Conservation (phyloP, 2,888 invertebrate genomes). For the Calephelis perditalis region DNA sequence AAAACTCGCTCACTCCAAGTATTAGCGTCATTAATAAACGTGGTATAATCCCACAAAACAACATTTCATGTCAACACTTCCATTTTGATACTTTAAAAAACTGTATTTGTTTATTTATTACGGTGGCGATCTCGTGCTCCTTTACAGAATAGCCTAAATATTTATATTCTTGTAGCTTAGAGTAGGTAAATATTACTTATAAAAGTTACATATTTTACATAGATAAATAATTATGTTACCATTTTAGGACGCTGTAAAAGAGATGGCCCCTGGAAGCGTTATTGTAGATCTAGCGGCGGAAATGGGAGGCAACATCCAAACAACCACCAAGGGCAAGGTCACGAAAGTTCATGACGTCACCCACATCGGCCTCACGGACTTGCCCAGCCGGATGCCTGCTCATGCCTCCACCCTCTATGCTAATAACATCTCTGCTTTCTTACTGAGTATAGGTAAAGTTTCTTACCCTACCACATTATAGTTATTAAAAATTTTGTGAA, state of each 20-base stretch:
- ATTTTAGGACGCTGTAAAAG: slow-evolving; percentile 83
- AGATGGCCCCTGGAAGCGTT: slow-evolving; percentile 93
- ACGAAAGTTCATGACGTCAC: slow-evolving; percentile 87
- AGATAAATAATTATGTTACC: not conserved
- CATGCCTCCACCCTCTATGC: slow-evolving; percentile 92
- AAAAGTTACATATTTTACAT: too few relatives aligned
- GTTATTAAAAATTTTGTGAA: not conserved
- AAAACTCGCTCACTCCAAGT: too few relatives aligned
- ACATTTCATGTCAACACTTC: too few relatives aligned
- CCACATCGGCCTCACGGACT: slow-evolving; percentile 91
- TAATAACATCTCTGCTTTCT: slow-evolving; percentile 93
- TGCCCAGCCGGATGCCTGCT: slow-evolving; percentile 90
- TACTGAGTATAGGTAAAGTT: slow-evolving; percentile 85
- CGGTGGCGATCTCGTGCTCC: too few relatives aligned
- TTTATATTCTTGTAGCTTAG: too few relatives aligned
- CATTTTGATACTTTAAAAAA: too few relatives aligned
- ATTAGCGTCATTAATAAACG: too few relatives aligned
- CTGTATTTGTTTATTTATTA: too few relatives aligned
- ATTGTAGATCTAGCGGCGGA: slow-evolving; percentile 94
- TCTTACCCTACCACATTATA: slow-evolving; percentile 12
- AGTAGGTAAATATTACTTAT: too few relatives aligned
- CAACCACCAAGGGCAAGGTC: slow-evolving; percentile 87
- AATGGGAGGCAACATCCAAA: slow-evolving; percentile 91
- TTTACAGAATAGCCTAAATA: too few relatives aligned
- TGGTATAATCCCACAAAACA: too few relatives aligned